phyloP scores from a whole-genome alignment of 2,797 vertebrate species.

The Hafferia zeledoni region DNA sequence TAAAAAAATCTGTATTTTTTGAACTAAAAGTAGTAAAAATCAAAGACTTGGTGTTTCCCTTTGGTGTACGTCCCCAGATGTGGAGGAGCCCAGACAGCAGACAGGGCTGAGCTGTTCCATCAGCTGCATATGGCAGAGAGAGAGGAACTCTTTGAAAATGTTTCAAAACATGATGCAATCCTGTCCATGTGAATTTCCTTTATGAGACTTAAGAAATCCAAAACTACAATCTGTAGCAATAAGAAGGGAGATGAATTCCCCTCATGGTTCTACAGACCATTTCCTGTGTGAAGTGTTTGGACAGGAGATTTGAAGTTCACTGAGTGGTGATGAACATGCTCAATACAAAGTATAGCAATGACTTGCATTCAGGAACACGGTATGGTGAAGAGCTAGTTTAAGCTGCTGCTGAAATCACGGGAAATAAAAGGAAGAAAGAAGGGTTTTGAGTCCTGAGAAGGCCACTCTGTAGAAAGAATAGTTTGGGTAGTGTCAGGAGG shows the following conservation, averaged over 20 bases:
- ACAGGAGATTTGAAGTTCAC: not conserved
- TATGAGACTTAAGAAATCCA: not conserved
- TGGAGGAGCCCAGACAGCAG: not conserved
- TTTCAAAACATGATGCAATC: not conserved
- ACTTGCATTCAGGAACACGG: not conserved
- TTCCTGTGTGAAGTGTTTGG: not conserved
- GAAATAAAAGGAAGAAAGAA: not conserved
- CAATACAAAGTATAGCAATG: not conserved
- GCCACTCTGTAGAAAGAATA: not conserved
- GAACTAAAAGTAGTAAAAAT: not conserved
- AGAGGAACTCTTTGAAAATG: not conserved
- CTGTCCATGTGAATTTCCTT: not conserved
- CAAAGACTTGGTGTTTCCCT: not conserved
- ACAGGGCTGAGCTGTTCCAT: not conserved
- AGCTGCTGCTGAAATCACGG: not conserved
- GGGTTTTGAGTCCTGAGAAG: not conserved
- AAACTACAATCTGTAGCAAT: not conserved
- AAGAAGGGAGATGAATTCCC: not conserved
- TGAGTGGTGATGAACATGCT: accelerated
- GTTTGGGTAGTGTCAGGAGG: not conserved
- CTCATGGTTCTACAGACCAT: not conserved
- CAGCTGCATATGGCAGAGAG: not conserved
- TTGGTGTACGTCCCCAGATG: not conserved
- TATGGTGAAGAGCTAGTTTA: not conserved
- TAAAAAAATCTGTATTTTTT: not conserved